Evolutionary conservation across 2,113 vertebrate species (phyloP).

Genomic region (Eurystomus gularis): DNA sequence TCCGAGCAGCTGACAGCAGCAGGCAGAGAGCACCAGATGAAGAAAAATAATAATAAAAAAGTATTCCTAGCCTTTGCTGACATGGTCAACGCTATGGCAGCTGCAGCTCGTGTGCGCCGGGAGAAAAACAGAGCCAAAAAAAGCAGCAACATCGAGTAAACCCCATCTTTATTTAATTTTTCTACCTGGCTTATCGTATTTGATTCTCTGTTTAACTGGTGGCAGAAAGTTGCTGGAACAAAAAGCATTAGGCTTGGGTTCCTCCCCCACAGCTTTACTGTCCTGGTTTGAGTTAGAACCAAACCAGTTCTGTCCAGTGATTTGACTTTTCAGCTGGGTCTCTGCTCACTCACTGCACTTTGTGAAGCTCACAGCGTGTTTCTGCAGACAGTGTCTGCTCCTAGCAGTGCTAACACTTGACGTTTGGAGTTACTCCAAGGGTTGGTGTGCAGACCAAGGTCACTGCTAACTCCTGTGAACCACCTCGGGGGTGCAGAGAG

Average conservation of each 20-base stretch:
- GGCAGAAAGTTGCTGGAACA: background rate
- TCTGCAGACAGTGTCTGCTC: no score
- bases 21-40: background rate
- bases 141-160: background rate
- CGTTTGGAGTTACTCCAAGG: no score
- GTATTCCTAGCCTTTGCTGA: background rate
- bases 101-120: rapidly evolving
- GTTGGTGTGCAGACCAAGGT: no score
- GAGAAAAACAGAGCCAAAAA: background rate
- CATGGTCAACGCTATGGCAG: background rate
- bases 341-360: no score
- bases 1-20: background rate
- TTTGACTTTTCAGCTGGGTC: no score
- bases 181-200: background rate
- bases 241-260: background rate
- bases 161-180: background rate
- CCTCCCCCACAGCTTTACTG: no score
- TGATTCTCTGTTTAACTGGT: background rate
- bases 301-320: no score
- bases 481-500: no score
- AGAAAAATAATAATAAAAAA: background rate
- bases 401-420: no score
- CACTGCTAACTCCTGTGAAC: no score
- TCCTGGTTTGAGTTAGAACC: no score
- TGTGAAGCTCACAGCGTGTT: no score